Conservation (phyloP, 2,888 invertebrate genomes). For the Atherix ibis region DNA sequence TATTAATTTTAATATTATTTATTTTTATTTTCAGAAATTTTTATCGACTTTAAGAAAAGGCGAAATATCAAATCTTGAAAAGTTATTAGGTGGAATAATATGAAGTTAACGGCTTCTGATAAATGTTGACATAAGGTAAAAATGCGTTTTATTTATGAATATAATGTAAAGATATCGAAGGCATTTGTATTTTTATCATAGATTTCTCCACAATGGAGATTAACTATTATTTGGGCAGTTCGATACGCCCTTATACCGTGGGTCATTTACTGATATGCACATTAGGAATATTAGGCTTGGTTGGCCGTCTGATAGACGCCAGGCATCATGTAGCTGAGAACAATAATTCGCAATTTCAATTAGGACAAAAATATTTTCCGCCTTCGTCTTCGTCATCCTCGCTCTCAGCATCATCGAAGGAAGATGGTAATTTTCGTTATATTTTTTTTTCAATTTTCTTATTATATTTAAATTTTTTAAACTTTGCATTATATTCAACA, state of each 20-base stretch:
- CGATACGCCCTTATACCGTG: slow-evolving; percentile 11
- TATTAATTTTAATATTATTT: no score
- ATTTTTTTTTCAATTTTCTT: background rate
- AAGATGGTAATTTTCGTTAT: slow-evolving; percentile 7
- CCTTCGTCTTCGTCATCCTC: slow-evolving; percentile 5
- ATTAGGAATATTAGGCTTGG: slow-evolving; percentile 11
- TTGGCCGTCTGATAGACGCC: slow-evolving; percentile 11
- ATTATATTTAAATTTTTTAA: background rate
- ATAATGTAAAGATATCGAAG: no score
- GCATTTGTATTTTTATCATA: slow-evolving; percentile 4
- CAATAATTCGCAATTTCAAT: slow-evolving; percentile 6
- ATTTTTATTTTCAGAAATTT: no score
- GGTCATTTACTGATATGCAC: slow-evolving; percentile 12
- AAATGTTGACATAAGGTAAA: slow-evolving; percentile 13
- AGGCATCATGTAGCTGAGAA: slow-evolving; percentile 11
- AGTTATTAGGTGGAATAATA: slow-evolving; percentile 9
- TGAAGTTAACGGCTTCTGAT: slow-evolving; percentile 10
- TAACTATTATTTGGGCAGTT: slow-evolving; percentile 9
- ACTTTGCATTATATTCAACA: background rate
- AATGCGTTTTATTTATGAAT: no score
- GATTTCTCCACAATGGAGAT: slow-evolving; percentile 15
- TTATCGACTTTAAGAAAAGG: no score
- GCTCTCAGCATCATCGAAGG: slow-evolving; percentile 6
- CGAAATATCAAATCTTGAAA: no score
- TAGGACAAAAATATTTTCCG: slow-evolving; percentile 8